Percentiles rank a stretch among this genome's conserved stretches.
phyloP scores from a whole-genome alignment of 1,140 invertebrate genomes.

The Phymastichus coffea region DNA sequence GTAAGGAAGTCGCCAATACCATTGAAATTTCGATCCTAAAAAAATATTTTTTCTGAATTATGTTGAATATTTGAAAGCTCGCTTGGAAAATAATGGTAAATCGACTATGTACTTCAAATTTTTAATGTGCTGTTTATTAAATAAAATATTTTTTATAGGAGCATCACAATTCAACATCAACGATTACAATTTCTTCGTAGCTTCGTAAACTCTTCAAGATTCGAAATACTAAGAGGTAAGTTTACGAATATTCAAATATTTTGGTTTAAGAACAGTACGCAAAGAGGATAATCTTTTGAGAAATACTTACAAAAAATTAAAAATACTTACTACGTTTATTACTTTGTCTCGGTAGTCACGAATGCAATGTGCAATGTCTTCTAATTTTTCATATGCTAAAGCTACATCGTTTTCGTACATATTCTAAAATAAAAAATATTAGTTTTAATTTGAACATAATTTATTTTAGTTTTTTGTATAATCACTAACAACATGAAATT shows the following conservation, averaged over 20 bases:
- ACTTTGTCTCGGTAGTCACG: constrained; percentile 32
- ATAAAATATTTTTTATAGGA: background rate
- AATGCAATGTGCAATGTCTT: constrained; percentile 32
- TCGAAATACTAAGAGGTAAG: background rate
- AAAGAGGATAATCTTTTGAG: no score
- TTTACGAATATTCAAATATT: background rate
- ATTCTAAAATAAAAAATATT: constrained; percentile 22
- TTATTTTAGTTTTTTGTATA: background rate
- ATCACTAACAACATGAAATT: background rate
- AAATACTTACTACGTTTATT: constrained; percentile 34
- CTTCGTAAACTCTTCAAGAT: background rate
- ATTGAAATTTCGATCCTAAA: no score
- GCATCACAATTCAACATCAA: background rate
- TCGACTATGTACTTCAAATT: no score
- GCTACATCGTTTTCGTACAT: constrained; percentile 25
- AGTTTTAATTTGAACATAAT: background rate
- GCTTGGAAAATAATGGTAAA: no score
- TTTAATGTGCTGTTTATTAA: background rate
- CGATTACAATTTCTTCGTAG: background rate
- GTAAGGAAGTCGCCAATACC: constrained; percentile 11
- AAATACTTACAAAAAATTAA: no score
- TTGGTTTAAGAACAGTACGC: background rate
- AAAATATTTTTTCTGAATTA: no score
- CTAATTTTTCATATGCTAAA: constrained; percentile 30
- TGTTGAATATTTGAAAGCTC: no score